Percentiles rank a stretch among this genome's conserved stretches.
Evolutionary conservation across 92 coral and sea anemone species (phyloP).

Genomic region (Zoanthus sociatus): DNA sequence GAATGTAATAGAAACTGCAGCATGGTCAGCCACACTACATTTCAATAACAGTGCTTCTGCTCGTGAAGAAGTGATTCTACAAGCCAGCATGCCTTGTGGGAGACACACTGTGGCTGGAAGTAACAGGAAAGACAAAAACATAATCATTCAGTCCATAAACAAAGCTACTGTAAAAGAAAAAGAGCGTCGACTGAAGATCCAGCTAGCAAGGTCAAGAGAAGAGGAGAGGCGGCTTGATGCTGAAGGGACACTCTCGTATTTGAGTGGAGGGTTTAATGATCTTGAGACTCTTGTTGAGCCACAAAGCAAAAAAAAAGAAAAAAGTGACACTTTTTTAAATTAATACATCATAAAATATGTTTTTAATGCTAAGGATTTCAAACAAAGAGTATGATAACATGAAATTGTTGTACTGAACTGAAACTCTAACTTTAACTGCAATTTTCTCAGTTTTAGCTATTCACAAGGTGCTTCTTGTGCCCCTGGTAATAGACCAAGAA

Average conservation of each 20-base stretch:
- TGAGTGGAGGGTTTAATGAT: conserved; percentile 5
- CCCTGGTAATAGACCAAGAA: neutral
- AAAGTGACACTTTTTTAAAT: neutral
- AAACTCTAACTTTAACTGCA: conserved; percentile 10
- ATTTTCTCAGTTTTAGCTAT: neutral
- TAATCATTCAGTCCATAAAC: neutral
- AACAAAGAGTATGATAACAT: neutral
- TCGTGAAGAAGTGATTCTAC: too few relatives aligned
- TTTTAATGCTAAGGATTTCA: conserved; percentile 5
- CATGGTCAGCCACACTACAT: neutral
- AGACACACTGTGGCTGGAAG: neutral
- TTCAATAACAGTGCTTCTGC: too few relatives aligned
- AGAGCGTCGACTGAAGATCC: neutral
- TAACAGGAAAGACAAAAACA: conserved; percentile 11
- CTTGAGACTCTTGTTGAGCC: conserved; percentile 5
- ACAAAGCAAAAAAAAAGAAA: conserved; percentile 18
- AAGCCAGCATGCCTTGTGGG: too few relatives aligned
- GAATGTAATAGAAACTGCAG: too few relatives aligned
- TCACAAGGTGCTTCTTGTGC: too few relatives aligned
- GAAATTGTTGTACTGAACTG: neutral
- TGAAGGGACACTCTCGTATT: neutral
- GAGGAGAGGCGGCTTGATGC: conserved; percentile 12
- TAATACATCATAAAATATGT: neutral
- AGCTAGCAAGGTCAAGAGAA: conserved; percentile 11
- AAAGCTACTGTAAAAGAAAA: conserved; percentile 4